These are phyloP conservation scores for Ptyas mucosa DNA, from an alignment of 2,113 vertebrate species.

Conservation along the genomic window DNA sequence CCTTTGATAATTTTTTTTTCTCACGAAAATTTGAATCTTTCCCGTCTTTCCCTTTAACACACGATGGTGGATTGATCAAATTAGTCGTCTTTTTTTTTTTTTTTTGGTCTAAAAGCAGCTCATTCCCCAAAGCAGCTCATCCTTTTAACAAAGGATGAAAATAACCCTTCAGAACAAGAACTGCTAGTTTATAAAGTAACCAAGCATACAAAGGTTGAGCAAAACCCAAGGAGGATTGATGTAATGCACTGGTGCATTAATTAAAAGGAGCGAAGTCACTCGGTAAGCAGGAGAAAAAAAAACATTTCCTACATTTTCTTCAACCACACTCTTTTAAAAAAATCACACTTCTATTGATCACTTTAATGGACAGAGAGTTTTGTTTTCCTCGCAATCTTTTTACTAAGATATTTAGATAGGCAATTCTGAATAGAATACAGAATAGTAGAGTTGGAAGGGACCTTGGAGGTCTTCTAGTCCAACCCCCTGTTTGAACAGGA, in stretches of 20 bases:
- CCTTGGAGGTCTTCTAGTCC: too few relatives aligned
- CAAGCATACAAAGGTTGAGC: background rate
- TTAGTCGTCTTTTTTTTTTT: background rate
- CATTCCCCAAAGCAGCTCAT: background rate
- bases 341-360: background rate
- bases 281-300: background rate
- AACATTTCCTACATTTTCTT: background rate
- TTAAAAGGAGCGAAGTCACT: background rate
- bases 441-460: too few relatives aligned
- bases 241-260: background rate
- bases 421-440: background rate
- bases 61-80: background rate
- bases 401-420: background rate
- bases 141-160: background rate
- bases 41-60: background rate
- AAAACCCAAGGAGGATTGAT: background rate
- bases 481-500: too few relatives aligned
- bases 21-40: background rate
- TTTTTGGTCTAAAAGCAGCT: background rate
- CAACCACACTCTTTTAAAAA: background rate
- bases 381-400: background rate
- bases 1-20: background rate
- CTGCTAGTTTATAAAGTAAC: background rate
- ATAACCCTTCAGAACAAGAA: background rate
- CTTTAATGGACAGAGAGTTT: background rate